Evolutionary conservation across 2,797 vertebrate species (phyloP).

Genomic region (Ispidina lecontei): DNA sequence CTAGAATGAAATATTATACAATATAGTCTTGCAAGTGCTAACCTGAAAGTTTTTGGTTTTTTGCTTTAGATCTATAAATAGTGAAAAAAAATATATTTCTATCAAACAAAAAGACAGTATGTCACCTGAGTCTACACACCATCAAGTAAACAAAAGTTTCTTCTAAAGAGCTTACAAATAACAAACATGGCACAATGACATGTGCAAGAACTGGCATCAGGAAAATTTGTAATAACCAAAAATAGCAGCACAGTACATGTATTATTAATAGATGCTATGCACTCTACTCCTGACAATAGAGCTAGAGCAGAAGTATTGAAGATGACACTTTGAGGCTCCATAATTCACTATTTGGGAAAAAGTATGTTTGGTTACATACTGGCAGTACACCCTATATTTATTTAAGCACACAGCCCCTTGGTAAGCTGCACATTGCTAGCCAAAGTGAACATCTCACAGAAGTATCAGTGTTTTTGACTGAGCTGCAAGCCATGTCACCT

Average conservation of each 20-base stretch:
- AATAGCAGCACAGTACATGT: neutral
- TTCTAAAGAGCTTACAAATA: neutral
- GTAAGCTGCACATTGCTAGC: neutral
- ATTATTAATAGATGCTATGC: neutral
- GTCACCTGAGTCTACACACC: neutral
- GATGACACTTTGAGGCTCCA: neutral
- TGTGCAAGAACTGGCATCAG: neutral
- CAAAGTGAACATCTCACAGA: neutral
- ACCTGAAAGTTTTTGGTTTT: neutral
- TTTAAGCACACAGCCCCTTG: neutral
- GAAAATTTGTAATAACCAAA: neutral
- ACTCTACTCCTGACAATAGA: neutral
- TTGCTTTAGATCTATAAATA: neutral
- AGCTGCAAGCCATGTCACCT: conserved; percentile 12
- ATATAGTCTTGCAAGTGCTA: neutral
- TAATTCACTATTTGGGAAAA: neutral
- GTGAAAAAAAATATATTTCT: neutral
- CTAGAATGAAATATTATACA: neutral
- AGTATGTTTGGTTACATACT: neutral
- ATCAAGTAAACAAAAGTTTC: neutral
- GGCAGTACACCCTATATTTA: neutral
- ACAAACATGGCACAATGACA: neutral
- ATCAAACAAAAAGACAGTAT: neutral
- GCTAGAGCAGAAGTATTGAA: neutral
- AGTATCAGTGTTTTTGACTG: neutral